A percentile compares a stretch with the other conserved stretches of the same genome.
These are phyloP conservation scores for Endomychus coccineus DNA, from an alignment of 2,888 invertebrate genomes.

Conservation along the genomic window DNA sequence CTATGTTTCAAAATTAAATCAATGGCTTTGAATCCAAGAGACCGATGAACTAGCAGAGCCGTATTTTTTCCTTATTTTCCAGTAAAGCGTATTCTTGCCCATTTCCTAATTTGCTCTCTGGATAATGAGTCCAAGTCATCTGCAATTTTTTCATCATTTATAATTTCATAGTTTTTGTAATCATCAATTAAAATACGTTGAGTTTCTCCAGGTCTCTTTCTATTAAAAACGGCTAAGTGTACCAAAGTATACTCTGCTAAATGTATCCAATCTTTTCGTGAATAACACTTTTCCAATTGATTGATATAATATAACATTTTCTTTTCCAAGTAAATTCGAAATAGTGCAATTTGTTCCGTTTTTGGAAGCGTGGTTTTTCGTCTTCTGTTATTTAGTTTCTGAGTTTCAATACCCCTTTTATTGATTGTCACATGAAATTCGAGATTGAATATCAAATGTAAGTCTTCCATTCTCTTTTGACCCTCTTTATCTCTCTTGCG, in stretches of 20 bases:
- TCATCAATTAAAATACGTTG: conserved; percentile 6
- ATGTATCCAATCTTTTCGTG: conserved; percentile 5
- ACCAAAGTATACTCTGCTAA: conserved; percentile 9
- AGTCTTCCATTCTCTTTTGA: conserved; percentile 11
- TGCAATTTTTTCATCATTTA: background rate
- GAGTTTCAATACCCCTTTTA: conserved; percentile 17
- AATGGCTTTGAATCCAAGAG: conserved; percentile 7
- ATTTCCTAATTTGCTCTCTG: background rate
- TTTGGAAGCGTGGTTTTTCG: conserved; percentile 12
- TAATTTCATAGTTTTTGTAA: conserved; percentile 1
- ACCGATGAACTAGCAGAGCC: background rate
- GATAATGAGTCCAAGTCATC: conserved; percentile 4
- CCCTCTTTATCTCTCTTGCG: conserved; percentile 7
- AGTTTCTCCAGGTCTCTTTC: conserved; percentile 8
- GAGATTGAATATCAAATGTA: conserved; percentile 12
- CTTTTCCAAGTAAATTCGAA: conserved; percentile 13
- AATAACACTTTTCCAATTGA: conserved; percentile 7
- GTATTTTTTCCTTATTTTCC: too few species aligned
- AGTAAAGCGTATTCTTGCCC: too few species aligned
- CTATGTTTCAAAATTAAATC: conserved; percentile 3
- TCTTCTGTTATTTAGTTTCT: conserved; percentile 16
- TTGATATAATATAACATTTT: conserved; percentile 7
- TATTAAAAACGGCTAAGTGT: conserved; percentile 7
- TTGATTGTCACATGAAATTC: conserved; percentile 19
- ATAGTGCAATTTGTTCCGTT: conserved; percentile 14